Evolutionary conservation across 2,888 invertebrate species (phyloP).

Genomic region (Synergus gifuensis): DNA sequence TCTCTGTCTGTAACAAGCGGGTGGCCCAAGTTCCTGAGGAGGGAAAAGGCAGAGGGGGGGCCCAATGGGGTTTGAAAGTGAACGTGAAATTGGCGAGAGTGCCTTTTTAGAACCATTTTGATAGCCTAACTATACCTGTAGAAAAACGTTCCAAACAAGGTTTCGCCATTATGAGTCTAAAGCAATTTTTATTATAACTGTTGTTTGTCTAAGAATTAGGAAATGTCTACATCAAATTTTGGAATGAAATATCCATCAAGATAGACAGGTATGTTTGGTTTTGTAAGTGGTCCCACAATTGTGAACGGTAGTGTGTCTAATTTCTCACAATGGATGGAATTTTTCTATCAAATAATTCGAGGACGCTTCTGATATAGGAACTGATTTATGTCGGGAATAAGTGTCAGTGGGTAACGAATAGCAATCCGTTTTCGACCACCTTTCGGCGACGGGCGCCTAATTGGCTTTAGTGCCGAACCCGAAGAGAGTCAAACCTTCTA

Average conservation of each 20-base stretch:
- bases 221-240: not conserved
- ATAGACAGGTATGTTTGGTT: too few species aligned
- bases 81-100: slow-evolving; percentile 40
- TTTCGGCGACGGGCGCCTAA: slow-evolving; percentile 53
- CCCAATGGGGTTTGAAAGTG: slow-evolving; percentile 35
- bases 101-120: slow-evolving; percentile 37
- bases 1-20: slow-evolving; percentile 49
- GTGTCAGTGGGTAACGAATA: slow-evolving; percentile 40
- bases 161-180: slow-evolving; percentile 20
- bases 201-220: not conserved
- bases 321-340: not conserved
- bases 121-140: slow-evolving; percentile 23
- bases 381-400: slow-evolving; percentile 36
- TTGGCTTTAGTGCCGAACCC: slow-evolving; percentile 52
- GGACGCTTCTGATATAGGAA: slow-evolving; percentile 21
- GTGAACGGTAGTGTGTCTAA: not conserved
- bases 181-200: slow-evolving; percentile 6
- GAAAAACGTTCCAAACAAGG: slow-evolving; percentile 35
- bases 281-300: too few species aligned
- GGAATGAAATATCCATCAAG: too few species aligned
- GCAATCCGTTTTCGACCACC: slow-evolving; percentile 38
- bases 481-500: slow-evolving; percentile 50
- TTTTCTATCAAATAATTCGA: slow-evolving; percentile 27
- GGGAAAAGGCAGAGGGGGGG: slow-evolving; percentile 30
- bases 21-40: slow-evolving; percentile 25